Percentiles rank a stretch among this genome's conserved stretches.
These are phyloP conservation scores for Terebella lapidaria DNA, from an alignment of 2,888 invertebrate genomes.

Conservation along the genomic window DNA sequence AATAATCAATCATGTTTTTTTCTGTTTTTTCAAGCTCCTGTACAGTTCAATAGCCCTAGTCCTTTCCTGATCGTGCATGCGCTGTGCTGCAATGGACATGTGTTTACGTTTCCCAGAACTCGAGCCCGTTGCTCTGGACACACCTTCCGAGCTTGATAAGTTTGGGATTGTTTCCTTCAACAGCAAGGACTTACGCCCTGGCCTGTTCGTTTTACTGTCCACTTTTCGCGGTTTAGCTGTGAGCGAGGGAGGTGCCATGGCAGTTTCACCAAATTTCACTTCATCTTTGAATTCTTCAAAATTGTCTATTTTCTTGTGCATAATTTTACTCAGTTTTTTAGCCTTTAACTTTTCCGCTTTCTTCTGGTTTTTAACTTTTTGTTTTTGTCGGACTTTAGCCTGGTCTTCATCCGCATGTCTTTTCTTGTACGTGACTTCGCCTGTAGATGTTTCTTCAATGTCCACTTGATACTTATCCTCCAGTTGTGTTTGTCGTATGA, in stretches of 20 bases:
- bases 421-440: too few relatives aligned
- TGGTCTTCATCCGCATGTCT: too few relatives aligned
- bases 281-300: conserved; percentile 27
- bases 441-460: too few relatives aligned
- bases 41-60: conserved; percentile 2
- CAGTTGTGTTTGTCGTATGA: neutral
- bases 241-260: conserved; percentile 32
- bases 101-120: neutral
- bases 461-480: neutral
- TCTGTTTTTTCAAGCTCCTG: neutral
- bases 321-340: too few relatives aligned
- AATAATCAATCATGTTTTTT: neutral
- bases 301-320: too few relatives aligned
- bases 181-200: neutral
- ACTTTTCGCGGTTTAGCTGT: conserved; percentile 34
- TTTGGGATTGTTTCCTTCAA: too few relatives aligned
- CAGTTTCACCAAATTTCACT: conserved; percentile 40
- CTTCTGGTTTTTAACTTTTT: too few relatives aligned
- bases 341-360: too few relatives aligned
- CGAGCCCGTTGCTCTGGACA: neutral
- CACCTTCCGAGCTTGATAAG: neutral
- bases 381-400: too few relatives aligned
- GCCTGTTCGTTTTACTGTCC: neutral
- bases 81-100: neutral
- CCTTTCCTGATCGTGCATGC: neutral